A percentile compares a stretch with the other conserved stretches of the same genome.
Conservation (phyloP, 2,888 invertebrate genomes). For the Caenorhabditis virilis region DNA sequence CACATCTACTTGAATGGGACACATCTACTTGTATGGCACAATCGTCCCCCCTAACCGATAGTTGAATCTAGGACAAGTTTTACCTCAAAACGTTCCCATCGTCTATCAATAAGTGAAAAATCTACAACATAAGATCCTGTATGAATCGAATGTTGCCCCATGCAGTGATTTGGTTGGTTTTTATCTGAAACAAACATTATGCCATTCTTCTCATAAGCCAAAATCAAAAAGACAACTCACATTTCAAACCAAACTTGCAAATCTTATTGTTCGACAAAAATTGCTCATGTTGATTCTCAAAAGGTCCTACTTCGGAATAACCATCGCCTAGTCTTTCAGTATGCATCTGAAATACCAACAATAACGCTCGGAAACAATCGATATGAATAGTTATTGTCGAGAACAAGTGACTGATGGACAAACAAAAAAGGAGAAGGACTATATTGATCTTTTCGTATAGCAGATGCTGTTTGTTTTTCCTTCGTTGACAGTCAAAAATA, state of each 20-base stretch:
- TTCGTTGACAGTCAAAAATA: background rate
- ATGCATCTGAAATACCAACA: slow-evolving; percentile 2
- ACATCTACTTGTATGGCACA: no score
- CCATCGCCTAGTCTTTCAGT: slow-evolving; percentile 16
- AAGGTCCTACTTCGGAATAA: slow-evolving; percentile 9
- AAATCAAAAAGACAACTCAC: slow-evolving; percentile 9
- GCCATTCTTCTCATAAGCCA: background rate
- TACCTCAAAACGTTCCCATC: slow-evolving; percentile 38
- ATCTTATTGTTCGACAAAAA: slow-evolving; percentile 19
- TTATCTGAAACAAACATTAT: slow-evolving; percentile 33
- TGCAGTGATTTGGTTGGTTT: slow-evolving; percentile 37
- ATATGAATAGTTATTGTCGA: background rate
- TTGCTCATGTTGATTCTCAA: slow-evolving; percentile 4
- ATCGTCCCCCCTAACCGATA: no score
- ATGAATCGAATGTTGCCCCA: slow-evolving; percentile 44
- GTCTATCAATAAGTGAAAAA: slow-evolving; percentile 28
- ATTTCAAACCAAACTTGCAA: slow-evolving; percentile 4
- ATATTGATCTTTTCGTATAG: background rate
- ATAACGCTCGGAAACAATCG: background rate
- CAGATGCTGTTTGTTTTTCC: background rate
- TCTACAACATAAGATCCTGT: slow-evolving; percentile 43
- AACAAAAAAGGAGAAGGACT: no score
- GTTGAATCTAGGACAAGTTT: background rate
- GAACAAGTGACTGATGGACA: background rate
- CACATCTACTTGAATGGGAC: no score